Evolutionary conservation across 2,113 vertebrate species (phyloP).

Genomic region (Amblyopsis rosae): DNA sequence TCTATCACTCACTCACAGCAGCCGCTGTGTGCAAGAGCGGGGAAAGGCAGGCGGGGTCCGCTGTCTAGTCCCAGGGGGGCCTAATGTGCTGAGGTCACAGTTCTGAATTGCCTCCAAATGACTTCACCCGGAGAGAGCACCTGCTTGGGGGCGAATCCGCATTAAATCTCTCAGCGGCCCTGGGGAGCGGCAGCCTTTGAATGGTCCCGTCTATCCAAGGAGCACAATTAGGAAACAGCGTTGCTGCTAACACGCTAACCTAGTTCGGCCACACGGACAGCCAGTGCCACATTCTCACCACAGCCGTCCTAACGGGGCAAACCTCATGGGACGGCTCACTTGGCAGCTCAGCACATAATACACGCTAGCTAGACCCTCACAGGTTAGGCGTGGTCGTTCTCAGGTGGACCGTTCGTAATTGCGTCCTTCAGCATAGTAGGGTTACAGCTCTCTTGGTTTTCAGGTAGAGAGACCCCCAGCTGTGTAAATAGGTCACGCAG

Average conservation of each 20-base stretch:
- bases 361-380: slow-evolving; percentile 13
- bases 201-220: slow-evolving; percentile 54
- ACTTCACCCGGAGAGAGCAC: slow-evolving; percentile 76
- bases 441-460: slow-evolving; percentile 33
- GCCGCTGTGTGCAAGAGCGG: slow-evolving; percentile 54
- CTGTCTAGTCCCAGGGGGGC: slow-evolving; percentile 67
- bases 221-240: slow-evolving; percentile 59
- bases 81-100: slow-evolving; percentile 74
- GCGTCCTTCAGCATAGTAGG: slow-evolving; percentile 36
- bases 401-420: slow-evolving; percentile 26
- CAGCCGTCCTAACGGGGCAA: slow-evolving; percentile 27
- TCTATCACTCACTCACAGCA: slow-evolving; percentile 58
- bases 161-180: slow-evolving; percentile 70
- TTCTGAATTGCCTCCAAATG: slow-evolving; percentile 76
- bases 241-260: slow-evolving; percentile 31
- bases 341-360: slow-evolving; percentile 24
- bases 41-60: slow-evolving; percentile 64
- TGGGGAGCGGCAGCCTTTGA: slow-evolving; percentile 64
- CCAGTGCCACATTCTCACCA: slow-evolving; percentile 13
- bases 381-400: slow-evolving; percentile 30
- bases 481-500: slow-evolving; percentile 60
- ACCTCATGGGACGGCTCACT: slow-evolving; percentile 40
- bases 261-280: slow-evolving; percentile 14
- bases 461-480: slow-evolving; percentile 33
- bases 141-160: slow-evolving; percentile 69